phyloP scores from a whole-genome alignment of 1,140 invertebrate species.

The Bombus turneri region DNA sequence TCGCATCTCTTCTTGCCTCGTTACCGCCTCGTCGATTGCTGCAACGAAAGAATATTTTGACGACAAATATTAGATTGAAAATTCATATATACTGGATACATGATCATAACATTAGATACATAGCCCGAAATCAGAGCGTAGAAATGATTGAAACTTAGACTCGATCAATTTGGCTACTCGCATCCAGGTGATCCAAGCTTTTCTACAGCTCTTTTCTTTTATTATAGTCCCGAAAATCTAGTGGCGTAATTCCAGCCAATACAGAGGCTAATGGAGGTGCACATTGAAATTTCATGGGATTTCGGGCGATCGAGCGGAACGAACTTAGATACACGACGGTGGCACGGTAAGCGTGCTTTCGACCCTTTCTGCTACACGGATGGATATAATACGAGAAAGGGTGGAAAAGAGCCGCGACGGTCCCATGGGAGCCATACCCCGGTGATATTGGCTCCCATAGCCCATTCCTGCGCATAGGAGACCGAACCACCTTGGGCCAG shows the following conservation, averaged over 20 bases:
- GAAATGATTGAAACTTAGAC: neutral
- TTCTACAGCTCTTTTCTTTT: neutral
- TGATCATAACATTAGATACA: too few species aligned
- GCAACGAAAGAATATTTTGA: neutral
- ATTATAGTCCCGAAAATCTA: neutral
- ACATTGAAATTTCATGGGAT: slow-evolving; percentile 70
- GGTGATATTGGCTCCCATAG: slow-evolving; percentile 72
- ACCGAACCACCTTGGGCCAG: slow-evolving; percentile 62
- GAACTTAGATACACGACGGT: slow-evolving; percentile 48
- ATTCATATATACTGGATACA: too few species aligned
- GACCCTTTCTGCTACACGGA: slow-evolving; percentile 57
- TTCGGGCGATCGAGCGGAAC: slow-evolving; percentile 65
- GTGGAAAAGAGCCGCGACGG: slow-evolving; percentile 65
- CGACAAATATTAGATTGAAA: too few species aligned
- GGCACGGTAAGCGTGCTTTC: slow-evolving; percentile 23
- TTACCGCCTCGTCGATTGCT: too few species aligned
- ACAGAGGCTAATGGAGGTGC: slow-evolving; percentile 49
- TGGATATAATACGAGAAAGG: slow-evolving; percentile 69
- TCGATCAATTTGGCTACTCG: neutral
- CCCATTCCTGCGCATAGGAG: slow-evolving; percentile 68
- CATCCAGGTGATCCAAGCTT: neutral
- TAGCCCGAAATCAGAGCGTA: too few species aligned
- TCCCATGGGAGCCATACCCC: slow-evolving; percentile 65
- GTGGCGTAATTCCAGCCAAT: neutral
- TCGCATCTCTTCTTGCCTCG: neutral